These are phyloP conservation scores for Tachina grossa DNA, from an alignment of 2,888 invertebrate genomes.

Conservation along the genomic window DNA sequence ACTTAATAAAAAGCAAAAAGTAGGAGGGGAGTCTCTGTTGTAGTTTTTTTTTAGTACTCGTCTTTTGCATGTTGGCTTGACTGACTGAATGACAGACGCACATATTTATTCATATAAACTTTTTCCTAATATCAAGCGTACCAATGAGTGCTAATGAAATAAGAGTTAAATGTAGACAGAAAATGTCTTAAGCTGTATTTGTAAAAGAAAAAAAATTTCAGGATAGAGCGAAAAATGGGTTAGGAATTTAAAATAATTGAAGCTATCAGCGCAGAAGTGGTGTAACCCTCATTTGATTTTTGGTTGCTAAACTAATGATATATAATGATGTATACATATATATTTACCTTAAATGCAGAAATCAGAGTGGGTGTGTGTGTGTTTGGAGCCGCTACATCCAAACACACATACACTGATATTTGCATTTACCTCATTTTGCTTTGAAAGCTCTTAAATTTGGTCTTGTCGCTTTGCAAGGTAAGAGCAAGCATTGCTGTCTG, in stretches of 20 bases:
- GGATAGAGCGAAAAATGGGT: neutral
- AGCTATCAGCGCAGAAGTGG: no score
- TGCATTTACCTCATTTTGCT: no score
- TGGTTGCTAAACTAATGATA: no score
- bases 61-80: slow-evolving; percentile 65
- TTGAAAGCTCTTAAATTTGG: no score
- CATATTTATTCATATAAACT: slow-evolving; percentile 11
- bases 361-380: no score
- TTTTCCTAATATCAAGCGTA: slow-evolving; percentile 25
- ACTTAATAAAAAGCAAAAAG: slow-evolving; percentile 47
- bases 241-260: neutral
- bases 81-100: slow-evolving; percentile 60
- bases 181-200: slow-evolving; percentile 34
- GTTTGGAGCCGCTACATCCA: no score
- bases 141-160: slow-evolving; percentile 63
- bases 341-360: no score
- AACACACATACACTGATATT: no score
- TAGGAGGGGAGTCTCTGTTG: slow-evolving; percentile 62
- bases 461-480: no score
- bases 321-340: no score
- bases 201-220: neutral
- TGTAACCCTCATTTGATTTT: no score
- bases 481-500: no score
- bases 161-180: slow-evolving; percentile 8
- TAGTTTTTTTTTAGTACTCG: slow-evolving; percentile 32